These are phyloP conservation scores for Arnoldichthys spilopterus DNA, from an alignment of 2,797 vertebrate species.

Conservation along the genomic window DNA sequence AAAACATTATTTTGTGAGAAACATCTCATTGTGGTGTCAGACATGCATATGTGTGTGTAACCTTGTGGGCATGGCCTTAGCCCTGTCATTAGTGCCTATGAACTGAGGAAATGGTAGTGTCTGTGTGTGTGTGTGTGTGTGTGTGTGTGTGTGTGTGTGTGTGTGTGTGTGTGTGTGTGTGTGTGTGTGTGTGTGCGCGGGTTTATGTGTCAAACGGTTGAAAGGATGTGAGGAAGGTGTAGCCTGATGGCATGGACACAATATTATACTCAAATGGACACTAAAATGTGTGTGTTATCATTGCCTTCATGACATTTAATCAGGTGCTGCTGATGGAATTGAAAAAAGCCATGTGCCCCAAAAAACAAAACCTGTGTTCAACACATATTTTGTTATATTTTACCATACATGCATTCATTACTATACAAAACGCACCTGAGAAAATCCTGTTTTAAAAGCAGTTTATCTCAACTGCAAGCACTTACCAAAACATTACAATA, in stretches of 20 bases:
- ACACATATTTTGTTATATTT: too few species aligned
- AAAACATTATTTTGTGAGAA: slow-evolving; percentile 41
- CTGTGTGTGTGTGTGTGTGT: neutral
- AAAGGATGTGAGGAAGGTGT: neutral
- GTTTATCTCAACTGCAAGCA: too few species aligned
- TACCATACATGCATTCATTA: too few species aligned
- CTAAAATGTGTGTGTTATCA: too few species aligned
- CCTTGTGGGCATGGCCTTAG: slow-evolving; percentile 17
- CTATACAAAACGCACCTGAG: too few species aligned
- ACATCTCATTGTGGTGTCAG: slow-evolving; percentile 54
- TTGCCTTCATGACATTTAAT: too few species aligned
- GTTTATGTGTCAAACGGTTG: slow-evolving; percentile 1
- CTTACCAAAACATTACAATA: too few species aligned
- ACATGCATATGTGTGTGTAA: slow-evolving; percentile 40
- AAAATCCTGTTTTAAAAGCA: too few species aligned
- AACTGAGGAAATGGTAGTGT: slow-evolving; percentile 4
- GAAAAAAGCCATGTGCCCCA: too few species aligned
- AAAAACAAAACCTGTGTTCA: too few species aligned
- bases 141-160: neutral
- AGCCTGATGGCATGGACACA: neutral
- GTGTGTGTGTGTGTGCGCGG: neutral
- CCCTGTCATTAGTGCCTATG: slow-evolving; percentile 35
- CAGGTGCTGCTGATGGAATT: too few species aligned
- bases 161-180: neutral
- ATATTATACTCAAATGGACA: neutral